phyloP scores from a whole-genome alignment of 2,888 invertebrate species.

The Acanthoscelides obtectus region DNA sequence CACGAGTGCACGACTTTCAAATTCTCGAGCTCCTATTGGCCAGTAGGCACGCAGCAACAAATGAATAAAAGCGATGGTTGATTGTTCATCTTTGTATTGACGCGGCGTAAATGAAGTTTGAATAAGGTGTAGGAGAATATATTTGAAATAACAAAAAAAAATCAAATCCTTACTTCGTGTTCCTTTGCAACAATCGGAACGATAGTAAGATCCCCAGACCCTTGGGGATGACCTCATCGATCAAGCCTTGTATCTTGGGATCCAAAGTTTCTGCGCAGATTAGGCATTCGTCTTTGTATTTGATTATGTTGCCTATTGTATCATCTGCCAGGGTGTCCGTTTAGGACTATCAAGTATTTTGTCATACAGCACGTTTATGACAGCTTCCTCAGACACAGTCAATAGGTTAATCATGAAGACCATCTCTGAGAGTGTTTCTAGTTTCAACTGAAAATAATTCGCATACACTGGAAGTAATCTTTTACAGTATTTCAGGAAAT shows the following conservation, averaged over 20 bases:
- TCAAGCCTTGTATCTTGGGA: slow-evolving; percentile 29
- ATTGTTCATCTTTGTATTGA: too few relatives aligned
- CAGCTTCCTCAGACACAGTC: slow-evolving; percentile 54
- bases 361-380: slow-evolving; percentile 56
- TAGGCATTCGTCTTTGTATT: slow-evolving; percentile 44
- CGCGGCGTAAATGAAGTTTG: too few relatives aligned
- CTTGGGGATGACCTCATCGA: slow-evolving; percentile 28
- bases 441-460: slow-evolving; percentile 41
- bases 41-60: too few relatives aligned
- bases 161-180: slow-evolving; percentile 27
- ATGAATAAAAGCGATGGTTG: too few relatives aligned
- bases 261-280: slow-evolving; percentile 29
- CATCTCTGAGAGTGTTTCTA: slow-evolving; percentile 50
- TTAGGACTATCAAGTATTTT: slow-evolving; percentile 49
- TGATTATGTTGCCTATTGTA: slow-evolving; percentile 33
- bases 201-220: slow-evolving; percentile 25
- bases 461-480: too few relatives aligned
- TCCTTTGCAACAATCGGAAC: slow-evolving; percentile 31
- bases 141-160: too few relatives aligned
- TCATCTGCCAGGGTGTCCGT: slow-evolving; percentile 45
- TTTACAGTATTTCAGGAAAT: too few relatives aligned
- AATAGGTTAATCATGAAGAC: slow-evolving; percentile 54
- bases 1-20: too few relatives aligned
- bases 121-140: too few relatives aligned
- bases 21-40: too few relatives aligned